Percentiles rank a stretch among this genome's conserved stretches.
phyloP scores from a whole-genome alignment of 2,113 vertebrate species.

The Turdus rufiventris region DNA sequence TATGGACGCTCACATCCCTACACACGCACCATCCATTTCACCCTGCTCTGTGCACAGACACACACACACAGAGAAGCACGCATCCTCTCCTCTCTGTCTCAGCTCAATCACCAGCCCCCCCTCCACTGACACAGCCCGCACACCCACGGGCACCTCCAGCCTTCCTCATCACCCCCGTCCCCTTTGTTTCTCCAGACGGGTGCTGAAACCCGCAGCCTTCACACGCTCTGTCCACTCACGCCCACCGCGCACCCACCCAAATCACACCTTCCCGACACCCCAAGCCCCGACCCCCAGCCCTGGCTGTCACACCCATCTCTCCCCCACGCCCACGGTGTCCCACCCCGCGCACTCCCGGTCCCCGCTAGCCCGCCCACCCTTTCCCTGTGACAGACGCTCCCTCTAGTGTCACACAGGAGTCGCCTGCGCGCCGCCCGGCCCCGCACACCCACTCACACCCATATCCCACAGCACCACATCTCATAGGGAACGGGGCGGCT shows the following conservation, averaged over 20 bases:
- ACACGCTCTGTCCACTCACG: background rate
- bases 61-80: accelerated
- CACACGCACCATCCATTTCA: accelerated
- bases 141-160: background rate
- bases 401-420: background rate
- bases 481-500: background rate
- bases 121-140: too few species aligned
- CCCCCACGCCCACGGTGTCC: background rate
- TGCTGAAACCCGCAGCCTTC: background rate
- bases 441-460: background rate
- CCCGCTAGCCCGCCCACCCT: background rate
- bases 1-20: background rate
- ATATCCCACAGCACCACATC: background rate
- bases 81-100: background rate
- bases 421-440: background rate
- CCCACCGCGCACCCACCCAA: background rate
- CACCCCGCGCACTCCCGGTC: background rate
- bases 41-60: too few species aligned
- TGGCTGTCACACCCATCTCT: background rate
- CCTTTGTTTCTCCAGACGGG: background rate
- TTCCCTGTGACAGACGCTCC: constrained; percentile 2
- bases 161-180: background rate
- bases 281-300: background rate
- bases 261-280: background rate
- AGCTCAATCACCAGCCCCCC: background rate